Percentiles rank a stretch among this genome's conserved stretches.
Conservation (phyloP, 1,140 invertebrate species). For the Akabosia matsudoensis region DNA sequence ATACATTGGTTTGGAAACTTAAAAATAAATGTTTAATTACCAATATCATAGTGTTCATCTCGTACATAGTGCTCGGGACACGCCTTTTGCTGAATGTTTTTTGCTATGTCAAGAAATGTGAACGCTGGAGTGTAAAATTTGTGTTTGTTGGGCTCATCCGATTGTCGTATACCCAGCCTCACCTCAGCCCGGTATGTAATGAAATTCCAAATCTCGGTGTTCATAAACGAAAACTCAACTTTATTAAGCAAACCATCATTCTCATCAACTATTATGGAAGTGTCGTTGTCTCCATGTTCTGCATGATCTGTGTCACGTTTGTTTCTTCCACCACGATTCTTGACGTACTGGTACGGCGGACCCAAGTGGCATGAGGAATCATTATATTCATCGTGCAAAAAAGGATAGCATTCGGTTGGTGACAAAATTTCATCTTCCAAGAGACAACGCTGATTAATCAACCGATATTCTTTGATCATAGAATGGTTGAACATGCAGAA, state of each 20-base stretch:
- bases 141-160: not conserved
- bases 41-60: constrained; percentile 10
- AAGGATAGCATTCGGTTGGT: not conserved
- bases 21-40: no score
- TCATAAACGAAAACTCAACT: not conserved
- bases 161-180: not conserved
- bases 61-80: constrained; percentile 26
- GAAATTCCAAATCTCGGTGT: constrained; percentile 13
- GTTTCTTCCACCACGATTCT: no score
- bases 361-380: not conserved
- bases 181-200: not conserved
- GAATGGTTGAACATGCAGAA: not conserved
- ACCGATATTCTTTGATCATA: not conserved
- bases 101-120: constrained; percentile 13
- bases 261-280: no score
- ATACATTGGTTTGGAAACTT: no score
- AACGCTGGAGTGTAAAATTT: not conserved
- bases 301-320: not conserved
- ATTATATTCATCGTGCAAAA: not conserved
- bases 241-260: not conserved
- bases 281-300: no score
- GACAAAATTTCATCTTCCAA: not conserved
- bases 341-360: not conserved
- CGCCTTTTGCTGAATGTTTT: constrained; percentile 17
- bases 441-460: not conserved